Evolutionary conservation across 2,113 vertebrate species (phyloP), one percentile per base, ranked within the genome.

Genomic region (Bubo blakistoni): DNA sequence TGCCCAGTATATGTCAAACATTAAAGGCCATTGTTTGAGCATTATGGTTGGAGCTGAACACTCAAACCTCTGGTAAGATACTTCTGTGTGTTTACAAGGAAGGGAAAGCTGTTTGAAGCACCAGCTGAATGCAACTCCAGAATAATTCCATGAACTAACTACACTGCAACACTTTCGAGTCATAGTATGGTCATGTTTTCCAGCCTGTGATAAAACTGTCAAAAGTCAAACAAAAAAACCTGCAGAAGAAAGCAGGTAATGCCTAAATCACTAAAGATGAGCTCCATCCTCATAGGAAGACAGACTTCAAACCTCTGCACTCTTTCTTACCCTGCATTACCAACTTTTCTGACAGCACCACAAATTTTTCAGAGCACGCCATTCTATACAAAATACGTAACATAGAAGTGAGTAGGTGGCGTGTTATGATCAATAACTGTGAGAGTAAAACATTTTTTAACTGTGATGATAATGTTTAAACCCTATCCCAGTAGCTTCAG

Each of bases 401-500:
- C 74, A 34, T 0, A 63, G 38, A 62, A 92, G 38, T 6, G 77
- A 97, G 95, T 82, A 91, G 88, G 96, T 89, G 86, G 85, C 38
- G 9, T 42, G 72, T 97, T 85, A 95, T 26, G 76, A 97, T 97
- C 96, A 95, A 90, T 86, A 94, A 89, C 34, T 77, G 72, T 16
- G 69, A 86, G 74, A 93, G 80, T 55, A 88, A 72, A 96, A 73
- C 90, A 25, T 65, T 86, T 95, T 96, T 96, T 36, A 97, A 97
- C 81, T 85, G 90, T 95, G 92, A 92, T 90, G 96, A 92, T 95
- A 91, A 63, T 40, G 88, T 94, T 97, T 96, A 96, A 97, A 91
- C 63, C 86, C 71, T 85, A 88, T 44, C n/a, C 65, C 14, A 94
- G 94, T 63, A 96, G 91, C 93, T 94, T 79, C 86, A 88, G 80